Evolutionary conservation across 2,113 vertebrate genomes (phyloP).

Genomic region (Setophaga coronata): DNA sequence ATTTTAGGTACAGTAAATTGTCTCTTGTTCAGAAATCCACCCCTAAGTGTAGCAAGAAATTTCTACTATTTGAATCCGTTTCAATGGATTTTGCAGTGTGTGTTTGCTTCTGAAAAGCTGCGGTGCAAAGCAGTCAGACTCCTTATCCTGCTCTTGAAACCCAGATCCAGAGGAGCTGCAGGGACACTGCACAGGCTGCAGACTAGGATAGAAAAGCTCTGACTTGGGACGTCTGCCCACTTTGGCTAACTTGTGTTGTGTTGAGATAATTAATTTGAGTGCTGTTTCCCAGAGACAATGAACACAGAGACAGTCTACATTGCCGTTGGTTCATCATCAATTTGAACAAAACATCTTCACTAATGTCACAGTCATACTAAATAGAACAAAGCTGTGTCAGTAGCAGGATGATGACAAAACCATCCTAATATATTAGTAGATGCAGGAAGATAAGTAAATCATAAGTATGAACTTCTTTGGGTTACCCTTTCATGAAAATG

Average conservation of each 20-base stretch:
- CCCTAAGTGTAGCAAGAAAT: background rate
- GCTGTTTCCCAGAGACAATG: background rate
- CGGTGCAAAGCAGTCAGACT: background rate
- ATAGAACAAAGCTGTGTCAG: background rate
- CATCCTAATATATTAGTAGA: background rate
- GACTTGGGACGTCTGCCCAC: rapidly evolving
- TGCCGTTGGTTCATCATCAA: background rate
- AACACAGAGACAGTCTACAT: background rate
- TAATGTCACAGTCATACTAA: background rate
- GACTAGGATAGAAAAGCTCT: background rate
- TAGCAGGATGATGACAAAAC: background rate
- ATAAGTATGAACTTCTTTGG: background rate
- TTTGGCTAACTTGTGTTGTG: background rate
- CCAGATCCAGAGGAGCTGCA: background rate
- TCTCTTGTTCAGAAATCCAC: background rate
- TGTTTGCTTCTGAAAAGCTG: background rate
- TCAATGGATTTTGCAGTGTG: background rate
- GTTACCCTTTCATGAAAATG: background rate
- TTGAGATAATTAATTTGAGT: background rate
- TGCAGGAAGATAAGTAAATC: background rate
- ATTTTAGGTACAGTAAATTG: rapidly evolving
- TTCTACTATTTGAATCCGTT: background rate
- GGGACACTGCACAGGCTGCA: background rate
- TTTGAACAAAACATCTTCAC: background rate
- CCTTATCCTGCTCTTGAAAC: background rate